Conservation (phyloP, 2,113 vertebrate species). For the Nanorana parkeri region DNA sequence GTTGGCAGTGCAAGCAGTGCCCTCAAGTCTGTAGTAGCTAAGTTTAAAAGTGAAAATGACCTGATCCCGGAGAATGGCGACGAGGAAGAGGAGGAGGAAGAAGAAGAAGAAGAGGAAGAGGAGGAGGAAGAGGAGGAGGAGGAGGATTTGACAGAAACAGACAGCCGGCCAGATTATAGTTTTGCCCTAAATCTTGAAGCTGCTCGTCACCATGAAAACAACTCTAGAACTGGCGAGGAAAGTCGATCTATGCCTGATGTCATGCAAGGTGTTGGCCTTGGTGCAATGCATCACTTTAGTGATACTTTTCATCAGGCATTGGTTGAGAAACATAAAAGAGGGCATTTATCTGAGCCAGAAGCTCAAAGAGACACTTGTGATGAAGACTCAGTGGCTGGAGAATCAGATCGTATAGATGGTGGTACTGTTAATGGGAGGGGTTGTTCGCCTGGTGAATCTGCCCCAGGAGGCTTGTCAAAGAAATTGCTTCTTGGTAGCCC, state of each 20-base stretch:
- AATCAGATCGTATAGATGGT: conserved; percentile 91
- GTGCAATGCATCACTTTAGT: conserved; percentile 99
- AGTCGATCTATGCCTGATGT: conserved; percentile 90
- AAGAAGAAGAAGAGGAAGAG: conserved; percentile 94
- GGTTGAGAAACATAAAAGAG: conserved; percentile 90
- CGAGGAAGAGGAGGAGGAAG: conserved; percentile 94
- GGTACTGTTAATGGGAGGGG: conserved; percentile 92
- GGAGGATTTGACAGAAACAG: conserved; percentile 83
- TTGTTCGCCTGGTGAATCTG: conserved; percentile 93
- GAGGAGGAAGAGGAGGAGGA: conserved; percentile 94
- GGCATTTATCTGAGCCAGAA: conserved; percentile 91
- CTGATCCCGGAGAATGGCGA: conserved; percentile 91
- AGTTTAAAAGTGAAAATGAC: conserved; percentile 93
- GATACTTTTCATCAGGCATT: conserved; percentile 92
- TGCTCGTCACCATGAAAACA: conserved; percentile 93
- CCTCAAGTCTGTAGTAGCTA: conserved; percentile 97
- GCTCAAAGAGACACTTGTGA: conserved; percentile 91
- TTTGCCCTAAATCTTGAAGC: conserved; percentile 93
- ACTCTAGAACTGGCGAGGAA: conserved; percentile 77
- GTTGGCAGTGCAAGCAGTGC: conserved; percentile 94
- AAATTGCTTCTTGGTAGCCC: conserved; percentile 98
- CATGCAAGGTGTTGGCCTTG: conserved; percentile 96
- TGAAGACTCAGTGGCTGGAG: conserved; percentile 88
- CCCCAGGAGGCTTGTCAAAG: conserved; percentile 93
- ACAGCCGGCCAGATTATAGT: conserved; percentile 87